Conservation (phyloP, 2,797 vertebrate genomes). For the Ceryle rudis region DNA sequence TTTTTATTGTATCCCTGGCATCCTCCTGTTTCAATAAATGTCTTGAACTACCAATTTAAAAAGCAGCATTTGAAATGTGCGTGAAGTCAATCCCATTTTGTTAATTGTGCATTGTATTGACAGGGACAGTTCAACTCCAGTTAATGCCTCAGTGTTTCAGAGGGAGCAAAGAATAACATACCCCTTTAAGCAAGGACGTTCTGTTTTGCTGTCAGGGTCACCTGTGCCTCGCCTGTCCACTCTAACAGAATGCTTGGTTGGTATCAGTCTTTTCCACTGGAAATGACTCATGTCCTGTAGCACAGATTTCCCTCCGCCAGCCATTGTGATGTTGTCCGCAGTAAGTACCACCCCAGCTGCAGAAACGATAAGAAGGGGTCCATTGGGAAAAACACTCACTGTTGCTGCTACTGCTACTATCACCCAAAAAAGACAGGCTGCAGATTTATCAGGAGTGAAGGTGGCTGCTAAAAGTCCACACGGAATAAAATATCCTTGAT, state of each 20-base stretch:
- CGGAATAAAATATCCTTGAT: neutral
- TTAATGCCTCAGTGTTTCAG: rapidly evolving
- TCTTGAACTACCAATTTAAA: neutral
- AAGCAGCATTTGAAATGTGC: neutral
- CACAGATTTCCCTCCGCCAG: neutral
- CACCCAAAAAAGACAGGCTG: neutral
- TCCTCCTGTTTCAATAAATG: neutral
- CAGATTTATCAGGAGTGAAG: neutral
- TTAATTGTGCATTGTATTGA: neutral
- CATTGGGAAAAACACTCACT: rapidly evolving
- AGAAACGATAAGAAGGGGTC: neutral
- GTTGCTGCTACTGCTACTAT: neutral
- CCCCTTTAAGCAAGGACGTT: neutral
- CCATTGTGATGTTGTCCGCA: neutral
- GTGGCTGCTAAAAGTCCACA: neutral
- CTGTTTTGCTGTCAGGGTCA: neutral
- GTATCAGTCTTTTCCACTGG: neutral
- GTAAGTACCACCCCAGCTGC: neutral
- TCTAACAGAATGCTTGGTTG: neutral
- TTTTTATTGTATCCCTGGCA: neutral
- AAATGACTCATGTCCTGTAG: neutral
- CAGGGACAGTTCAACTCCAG: neutral
- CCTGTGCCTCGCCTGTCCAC: neutral
- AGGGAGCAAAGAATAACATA: neutral
- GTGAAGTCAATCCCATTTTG: neutral